Evolutionary conservation across 2,888 invertebrate species (phyloP).

Genomic region (Andrena marginata): DNA sequence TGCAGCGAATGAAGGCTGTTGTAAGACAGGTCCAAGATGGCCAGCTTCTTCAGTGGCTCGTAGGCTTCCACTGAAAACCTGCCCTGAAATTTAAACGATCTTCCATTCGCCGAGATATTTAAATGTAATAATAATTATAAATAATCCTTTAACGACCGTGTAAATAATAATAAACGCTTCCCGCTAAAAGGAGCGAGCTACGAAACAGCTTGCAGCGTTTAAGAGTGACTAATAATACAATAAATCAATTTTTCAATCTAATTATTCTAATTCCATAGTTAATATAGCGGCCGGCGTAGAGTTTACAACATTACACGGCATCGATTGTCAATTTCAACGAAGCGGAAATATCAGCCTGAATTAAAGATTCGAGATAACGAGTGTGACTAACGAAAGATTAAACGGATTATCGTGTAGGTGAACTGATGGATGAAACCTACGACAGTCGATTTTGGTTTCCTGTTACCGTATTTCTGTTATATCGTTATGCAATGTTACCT

Average conservation of each 20-base stretch:
- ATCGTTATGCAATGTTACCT: constrained; percentile 85
- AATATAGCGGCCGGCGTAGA: background rate
- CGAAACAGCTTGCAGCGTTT: too few species aligned
- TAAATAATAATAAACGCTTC: background rate
- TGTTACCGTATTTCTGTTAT: background rate
- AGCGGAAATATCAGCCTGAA: background rate
- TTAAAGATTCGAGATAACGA: constrained; percentile 7
- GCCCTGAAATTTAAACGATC: constrained; percentile 85
- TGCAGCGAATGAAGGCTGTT: constrained; percentile 91
- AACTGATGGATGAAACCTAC: background rate
- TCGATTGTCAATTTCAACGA: background rate
- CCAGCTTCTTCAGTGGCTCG: constrained; percentile 87
- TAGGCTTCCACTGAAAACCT: constrained; percentile 87
- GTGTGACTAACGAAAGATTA: constrained; percentile 40
- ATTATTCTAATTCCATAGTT: too few species aligned
- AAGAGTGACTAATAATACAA: too few species aligned
- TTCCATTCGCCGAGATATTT: background rate
- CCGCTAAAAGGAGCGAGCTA: too few species aligned
- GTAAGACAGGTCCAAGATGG: constrained; percentile 88
- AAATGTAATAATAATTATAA: background rate
- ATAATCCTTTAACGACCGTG: too few species aligned
- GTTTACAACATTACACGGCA: background rate
- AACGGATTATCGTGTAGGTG: background rate
- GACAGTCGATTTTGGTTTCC: background rate
- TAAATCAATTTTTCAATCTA: too few species aligned